A percentile compares a stretch with the other conserved stretches of the same genome.
Conservation (phyloP, 2,113 vertebrate species). For the Psilopsiagon aymara region DNA sequence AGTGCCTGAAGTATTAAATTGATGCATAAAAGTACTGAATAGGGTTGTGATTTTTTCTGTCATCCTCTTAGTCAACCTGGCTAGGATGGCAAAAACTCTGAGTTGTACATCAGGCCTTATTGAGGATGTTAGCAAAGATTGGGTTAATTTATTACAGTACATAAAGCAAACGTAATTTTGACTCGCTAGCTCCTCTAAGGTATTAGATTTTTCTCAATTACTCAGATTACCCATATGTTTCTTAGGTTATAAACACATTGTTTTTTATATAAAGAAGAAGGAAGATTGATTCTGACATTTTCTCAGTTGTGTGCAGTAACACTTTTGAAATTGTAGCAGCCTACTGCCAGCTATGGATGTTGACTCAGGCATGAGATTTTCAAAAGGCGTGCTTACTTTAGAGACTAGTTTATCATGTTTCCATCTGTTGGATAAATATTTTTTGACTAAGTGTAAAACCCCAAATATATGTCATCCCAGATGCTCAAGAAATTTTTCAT, state of each 20-base stretch:
- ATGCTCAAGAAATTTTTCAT: conserved; percentile 20
- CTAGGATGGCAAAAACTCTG: background rate
- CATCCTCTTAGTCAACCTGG: background rate
- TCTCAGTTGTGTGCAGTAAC: background rate
- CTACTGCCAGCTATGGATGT: background rate
- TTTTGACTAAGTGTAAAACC: conserved; percentile 46
- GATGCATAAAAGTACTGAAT: background rate
- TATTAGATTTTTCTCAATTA: conserved; percentile 41
- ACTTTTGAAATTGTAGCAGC: background rate
- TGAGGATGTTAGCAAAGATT: background rate
- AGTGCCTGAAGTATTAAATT: background rate
- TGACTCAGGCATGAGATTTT: conserved; percentile 51
- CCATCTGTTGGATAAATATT: conserved; percentile 60
- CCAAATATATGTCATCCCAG: background rate
- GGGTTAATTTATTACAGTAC: background rate
- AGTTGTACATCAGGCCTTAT: background rate
- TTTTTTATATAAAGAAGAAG: background rate
- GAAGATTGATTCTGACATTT: conserved; percentile 41
- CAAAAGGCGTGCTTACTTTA: conserved; percentile 31
- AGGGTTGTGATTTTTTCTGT: background rate
- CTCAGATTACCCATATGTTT: conserved; percentile 17
- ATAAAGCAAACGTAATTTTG: background rate
- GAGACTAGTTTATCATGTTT: conserved; percentile 40
- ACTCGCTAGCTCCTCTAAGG: background rate
- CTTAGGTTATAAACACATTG: background rate